These are phyloP conservation scores for Mimas tiliae DNA, from an alignment of 2,888 invertebrate genomes.

Conservation along the genomic window DNA sequence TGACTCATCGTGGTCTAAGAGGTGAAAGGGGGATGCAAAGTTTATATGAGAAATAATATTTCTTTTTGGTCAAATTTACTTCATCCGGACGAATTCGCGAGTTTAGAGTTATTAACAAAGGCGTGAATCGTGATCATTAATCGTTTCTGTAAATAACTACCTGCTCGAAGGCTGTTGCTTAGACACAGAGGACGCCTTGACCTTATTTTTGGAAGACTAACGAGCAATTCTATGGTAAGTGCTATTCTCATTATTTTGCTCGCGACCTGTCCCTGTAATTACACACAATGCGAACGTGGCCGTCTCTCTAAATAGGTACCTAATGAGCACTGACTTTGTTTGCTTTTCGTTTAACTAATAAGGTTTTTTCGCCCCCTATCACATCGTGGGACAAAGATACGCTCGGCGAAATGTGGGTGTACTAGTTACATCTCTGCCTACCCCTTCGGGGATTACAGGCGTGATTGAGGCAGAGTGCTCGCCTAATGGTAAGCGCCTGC, in stretches of 20 bases:
- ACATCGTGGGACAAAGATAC: no score
- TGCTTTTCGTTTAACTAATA: not conserved
- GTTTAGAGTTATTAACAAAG: not conserved
- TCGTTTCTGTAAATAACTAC: slow-evolving; percentile 20
- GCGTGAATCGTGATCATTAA: slow-evolving; percentile 16
- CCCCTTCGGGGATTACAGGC: no score
- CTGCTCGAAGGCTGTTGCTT: slow-evolving; percentile 19
- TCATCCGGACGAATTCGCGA: not conserved
- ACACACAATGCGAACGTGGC: slow-evolving; percentile 58
- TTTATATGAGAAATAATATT: no score
- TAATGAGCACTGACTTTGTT: slow-evolving; percentile 33
- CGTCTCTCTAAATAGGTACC: slow-evolving; percentile 54
- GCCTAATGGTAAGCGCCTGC: no score
- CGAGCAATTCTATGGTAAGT: slow-evolving; percentile 60
- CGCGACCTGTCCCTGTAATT: slow-evolving; percentile 62
- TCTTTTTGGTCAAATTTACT: no score
- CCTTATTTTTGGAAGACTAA: slow-evolving; percentile 60
- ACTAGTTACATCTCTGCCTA: no score
- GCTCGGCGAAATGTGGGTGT: no score
- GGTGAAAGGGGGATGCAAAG: no score
- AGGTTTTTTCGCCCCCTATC: no score
- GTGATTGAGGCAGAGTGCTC: no score
- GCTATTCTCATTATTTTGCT: slow-evolving; percentile 58
- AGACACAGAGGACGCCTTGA: slow-evolving; percentile 45
- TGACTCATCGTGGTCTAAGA: no score